Evolutionary conservation across 2,888 invertebrate species (phyloP).

Genomic region (Gymnoscelis rufifasciata): DNA sequence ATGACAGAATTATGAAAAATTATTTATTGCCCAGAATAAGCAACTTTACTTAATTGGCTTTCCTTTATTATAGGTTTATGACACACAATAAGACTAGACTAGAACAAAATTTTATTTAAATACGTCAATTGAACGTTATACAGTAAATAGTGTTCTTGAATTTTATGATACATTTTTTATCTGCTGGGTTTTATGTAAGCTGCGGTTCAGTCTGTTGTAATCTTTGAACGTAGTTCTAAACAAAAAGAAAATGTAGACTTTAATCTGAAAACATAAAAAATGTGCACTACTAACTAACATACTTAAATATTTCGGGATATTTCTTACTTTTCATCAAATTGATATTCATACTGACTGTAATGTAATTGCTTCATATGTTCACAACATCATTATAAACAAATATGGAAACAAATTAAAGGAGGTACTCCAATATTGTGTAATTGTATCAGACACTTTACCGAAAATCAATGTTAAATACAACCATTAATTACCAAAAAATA

Average conservation of each 20-base stretch:
- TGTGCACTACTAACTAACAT: not conserved
- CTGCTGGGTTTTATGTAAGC: too few relatives aligned
- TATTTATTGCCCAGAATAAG: conserved; percentile 50
- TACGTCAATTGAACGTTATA: not conserved
- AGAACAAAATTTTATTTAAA: not conserved
- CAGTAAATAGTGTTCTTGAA: too few relatives aligned
- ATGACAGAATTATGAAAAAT: conserved; percentile 53
- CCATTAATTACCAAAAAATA: conserved; percentile 41
- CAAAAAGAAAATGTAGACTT: too few relatives aligned
- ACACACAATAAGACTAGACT: not conserved
- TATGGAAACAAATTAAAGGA: conserved; percentile 43
- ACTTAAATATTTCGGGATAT: conserved; percentile 37
- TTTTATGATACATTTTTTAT: too few relatives aligned
- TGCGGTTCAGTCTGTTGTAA: too few relatives aligned
- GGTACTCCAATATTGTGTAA: conserved; percentile 37
- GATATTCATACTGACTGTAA: conserved; percentile 29
- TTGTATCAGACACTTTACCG: conserved; percentile 42
- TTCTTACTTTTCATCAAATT: conserved; percentile 42
- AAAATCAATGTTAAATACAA: conserved; percentile 45
- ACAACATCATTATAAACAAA: not conserved
- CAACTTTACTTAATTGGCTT: conserved; percentile 52
- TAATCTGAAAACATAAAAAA: too few relatives aligned
- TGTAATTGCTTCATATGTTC: conserved; percentile 12
- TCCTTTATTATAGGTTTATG: conserved; percentile 50
- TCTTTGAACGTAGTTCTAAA: too few relatives aligned